Conservation (phyloP, 2,797 vertebrate species). For the Coendou prehensilis region DNA sequence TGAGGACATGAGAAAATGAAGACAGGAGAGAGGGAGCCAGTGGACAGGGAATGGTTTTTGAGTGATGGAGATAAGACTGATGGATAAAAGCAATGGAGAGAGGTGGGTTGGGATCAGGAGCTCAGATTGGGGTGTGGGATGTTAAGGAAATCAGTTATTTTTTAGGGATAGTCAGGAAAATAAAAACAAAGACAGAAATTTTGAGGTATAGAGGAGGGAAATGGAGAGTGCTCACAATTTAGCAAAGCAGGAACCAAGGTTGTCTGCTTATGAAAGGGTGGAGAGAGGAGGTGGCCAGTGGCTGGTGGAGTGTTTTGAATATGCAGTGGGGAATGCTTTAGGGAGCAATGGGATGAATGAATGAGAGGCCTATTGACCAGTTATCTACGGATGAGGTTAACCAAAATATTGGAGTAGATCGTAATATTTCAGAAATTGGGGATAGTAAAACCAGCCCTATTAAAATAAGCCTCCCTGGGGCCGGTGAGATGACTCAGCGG, state of each 20-base stretch:
- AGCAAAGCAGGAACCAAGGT: constrained; percentile 1
- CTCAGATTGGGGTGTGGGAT: neutral
- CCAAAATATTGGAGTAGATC: neutral
- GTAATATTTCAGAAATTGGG: neutral
- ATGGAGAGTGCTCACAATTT: constrained; percentile 6
- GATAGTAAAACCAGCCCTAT: neutral
- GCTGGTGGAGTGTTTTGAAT: neutral
- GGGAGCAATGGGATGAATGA: neutral
- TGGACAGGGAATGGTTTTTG: neutral
- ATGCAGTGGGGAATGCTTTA: neutral
- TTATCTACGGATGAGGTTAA: neutral
- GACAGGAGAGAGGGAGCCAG: neutral
- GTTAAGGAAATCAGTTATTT: constrained; percentile 28
- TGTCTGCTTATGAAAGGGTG: neutral
- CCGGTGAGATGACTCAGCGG: no score
- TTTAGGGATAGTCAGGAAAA: neutral
- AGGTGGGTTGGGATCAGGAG: neutral
- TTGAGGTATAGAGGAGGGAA: constrained; percentile 7
- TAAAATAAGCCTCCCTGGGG: neutral
- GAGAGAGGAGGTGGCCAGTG: neutral
- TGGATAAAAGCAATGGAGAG: neutral
- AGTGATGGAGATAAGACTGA: neutral
- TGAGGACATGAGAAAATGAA: neutral
- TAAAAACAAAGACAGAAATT: neutral
- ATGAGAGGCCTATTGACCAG: neutral